Base-by-base conservation (phyloP, 2,797 vertebrate species). In the Centroberyx gerrardi region DNA sequence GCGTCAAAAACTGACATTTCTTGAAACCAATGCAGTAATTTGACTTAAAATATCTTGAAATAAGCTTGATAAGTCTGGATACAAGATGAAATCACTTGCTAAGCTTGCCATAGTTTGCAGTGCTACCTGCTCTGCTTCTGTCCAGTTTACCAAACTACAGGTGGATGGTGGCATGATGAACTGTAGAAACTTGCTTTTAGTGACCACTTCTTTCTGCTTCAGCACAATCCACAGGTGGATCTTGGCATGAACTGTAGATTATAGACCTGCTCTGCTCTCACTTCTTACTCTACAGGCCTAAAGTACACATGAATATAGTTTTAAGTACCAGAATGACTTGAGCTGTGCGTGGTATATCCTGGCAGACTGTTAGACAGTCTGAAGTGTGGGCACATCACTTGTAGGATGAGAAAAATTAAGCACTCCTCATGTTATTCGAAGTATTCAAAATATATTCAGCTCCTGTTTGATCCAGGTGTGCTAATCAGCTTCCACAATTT, bases 161-260 rank as follows among this genome's bases (percentile, higher is more conserved):
- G 48, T 73, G 71, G 74, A 81, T 72, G 78, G 70, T 54, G 79
- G 89, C 90, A 92, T 90, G 91, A 85, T 36, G 68, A 87, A 78
- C 73, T 80, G 65, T 72, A 84, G 72, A 87, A 70, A 86, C 60
- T 71, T 84, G 79, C 86, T 85, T 86, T 38, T 77, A 69, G 64
- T 62, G 64, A 85, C 48, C 63, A 68, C 84, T 80, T 79, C 67
- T 67, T 86, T 55, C 69, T 80, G 82, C 86, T 88, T 80, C 65
- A 76, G 80, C 82, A 63, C 78, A 61, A 36, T 78, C 52, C 78
- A 81, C 78, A 72, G 70, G 84, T 68, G 76, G 68, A 55, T 79
- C 44, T 65, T 55, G 62, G 87, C 91, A 93, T 90, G 90, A 80
- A 73, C 3, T 60, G 44, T 58, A 81, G 62, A 78, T 63, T 61